Base-by-base conservation (phyloP, 1,140 invertebrate genomes). In the Proctacanthus coquilletti region DNA sequence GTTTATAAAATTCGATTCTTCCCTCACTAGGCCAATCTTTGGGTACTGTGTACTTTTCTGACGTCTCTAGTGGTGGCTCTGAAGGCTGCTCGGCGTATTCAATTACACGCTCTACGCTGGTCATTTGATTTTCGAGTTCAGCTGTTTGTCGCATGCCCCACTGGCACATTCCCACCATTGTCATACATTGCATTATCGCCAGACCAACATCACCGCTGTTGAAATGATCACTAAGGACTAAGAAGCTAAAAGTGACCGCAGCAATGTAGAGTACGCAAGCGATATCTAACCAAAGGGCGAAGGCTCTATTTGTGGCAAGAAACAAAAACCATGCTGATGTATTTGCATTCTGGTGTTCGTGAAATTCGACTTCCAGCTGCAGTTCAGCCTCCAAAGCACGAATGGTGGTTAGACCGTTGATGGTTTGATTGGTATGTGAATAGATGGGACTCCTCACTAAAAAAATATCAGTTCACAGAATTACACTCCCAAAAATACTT, bases 91-190 rank as follows among this genome's bases (percentile, higher is more conserved):
- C 65, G 1, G 68, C 70, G 42, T 85, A 87, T 46, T 86, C 80
- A 9, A 80, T 38, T 6, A 85, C 71, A 43, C 82, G 66, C 49
- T 87, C 81, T 5, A 72, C 40, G 70, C 69, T n/a, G 74, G 84
- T 88, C 83, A 92, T 88, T 56, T 89, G 75, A 51, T 83, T 84
- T 47, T 84, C 79, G 3, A 83, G 57, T 52, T 86, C 80, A 0
- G 86, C 82, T 10, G 81, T 85, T 48, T 93, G 88, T 37, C 87
- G 61, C 62, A 91, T 78, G 2, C 81, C 84, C 76, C 79, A 89
- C 51, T 89, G 85, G 37, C 87, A 77, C 63, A 83, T 75, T 2
- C 79, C 77, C 15, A 77, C 77, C 34, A 92, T 58, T 0, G 74
- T 68, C 23, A 87, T 76, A 3, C 74, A 74, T 50, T 87, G 84